These are phyloP conservation scores for Spea bombifrons DNA, from an alignment of 2,113 vertebrate genomes.

Conservation along the genomic window DNA sequence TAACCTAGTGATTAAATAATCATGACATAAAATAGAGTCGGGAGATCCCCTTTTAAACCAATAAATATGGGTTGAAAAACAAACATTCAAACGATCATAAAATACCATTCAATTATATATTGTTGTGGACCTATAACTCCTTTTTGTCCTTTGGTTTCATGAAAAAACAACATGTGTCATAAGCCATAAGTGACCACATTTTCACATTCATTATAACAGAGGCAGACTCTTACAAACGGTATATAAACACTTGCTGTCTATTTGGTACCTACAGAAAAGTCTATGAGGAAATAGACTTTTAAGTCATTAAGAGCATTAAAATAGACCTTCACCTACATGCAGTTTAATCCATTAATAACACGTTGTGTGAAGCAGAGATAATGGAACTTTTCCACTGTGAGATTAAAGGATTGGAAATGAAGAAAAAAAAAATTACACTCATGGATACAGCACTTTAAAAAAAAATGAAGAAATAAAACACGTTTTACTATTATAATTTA, in stretches of 20 bases:
- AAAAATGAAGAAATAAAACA: slow-evolving; percentile 9
- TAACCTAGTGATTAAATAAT: no score
- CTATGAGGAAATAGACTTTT: slow-evolving; percentile 22
- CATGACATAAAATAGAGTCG: no score
- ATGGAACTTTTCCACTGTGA: slow-evolving; percentile 39
- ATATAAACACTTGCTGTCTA: background rate
- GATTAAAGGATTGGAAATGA: slow-evolving; percentile 32
- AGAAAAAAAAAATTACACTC: slow-evolving; percentile 13
- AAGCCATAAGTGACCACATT: no score
- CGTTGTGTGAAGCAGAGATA: slow-evolving; percentile 40
- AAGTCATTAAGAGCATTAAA: slow-evolving; percentile 44
- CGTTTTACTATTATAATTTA: slow-evolving; percentile 10
- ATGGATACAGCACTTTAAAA: background rate
- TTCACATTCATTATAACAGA: background rate
- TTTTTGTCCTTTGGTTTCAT: no score
- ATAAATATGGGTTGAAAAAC: no score
- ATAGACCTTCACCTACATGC: slow-evolving; percentile 37
- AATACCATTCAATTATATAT: no score
- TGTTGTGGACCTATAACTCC: no score
- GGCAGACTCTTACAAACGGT: background rate
- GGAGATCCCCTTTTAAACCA: no score
- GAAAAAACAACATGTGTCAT: no score
- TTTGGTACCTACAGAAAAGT: slow-evolving; percentile 23
- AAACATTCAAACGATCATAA: no score
- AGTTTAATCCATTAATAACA: slow-evolving; percentile 45